Evolutionary conservation across 2,888 invertebrate genomes (phyloP), one percentile per base, ranked within the genome.

Genomic region (Erpobdella octoculata): DNA sequence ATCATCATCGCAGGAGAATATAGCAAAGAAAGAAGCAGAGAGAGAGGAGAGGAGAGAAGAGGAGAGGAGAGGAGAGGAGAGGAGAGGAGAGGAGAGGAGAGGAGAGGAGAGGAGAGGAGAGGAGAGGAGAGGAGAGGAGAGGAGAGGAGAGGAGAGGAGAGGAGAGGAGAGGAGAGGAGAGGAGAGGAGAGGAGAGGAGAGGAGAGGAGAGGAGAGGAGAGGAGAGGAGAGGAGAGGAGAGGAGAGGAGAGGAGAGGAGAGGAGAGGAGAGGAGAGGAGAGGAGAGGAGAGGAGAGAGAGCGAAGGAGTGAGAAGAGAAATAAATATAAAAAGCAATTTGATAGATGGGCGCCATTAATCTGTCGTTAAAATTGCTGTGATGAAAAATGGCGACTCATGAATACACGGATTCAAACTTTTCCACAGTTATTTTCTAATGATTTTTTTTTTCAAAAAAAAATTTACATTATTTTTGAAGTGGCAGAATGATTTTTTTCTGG

Each of bases 181-280:
- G 36, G 65, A 66, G 31, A 70, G 36, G 18, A 65, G 64, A 18
- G 33, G 0, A 35, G 70, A 70, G 28, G 36, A 31, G 62, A 28
- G 62, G 65, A 70, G 70, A 70, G 70, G 31, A 69, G 33, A 15
- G 33, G 18, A 64, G 31, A 70, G 70, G 62, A 64, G 28, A 35
- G 21, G 65, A 65, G 4, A 65, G 70, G 36, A 31, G 15, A 65
- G 70, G 70, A 70, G 1, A 35, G 2, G 25, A 35, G 4, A 70
- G 33, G 64, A 65, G 65, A 33, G 35, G 66, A 65, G 35, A 65
- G 70, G 21, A 36, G 33, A 70, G 64, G 70, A 70, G 33, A 65
- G n/a, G 70, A 46, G 33, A 8, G 65, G 64, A 65, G 33, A 70
- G 65, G 62, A 64, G 62, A 25, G n/a, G 70, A 65, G 6, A 65